These are phyloP conservation scores for Fabriciana adippe DNA, from an alignment of 2,888 invertebrate species.

Conservation along the genomic window DNA sequence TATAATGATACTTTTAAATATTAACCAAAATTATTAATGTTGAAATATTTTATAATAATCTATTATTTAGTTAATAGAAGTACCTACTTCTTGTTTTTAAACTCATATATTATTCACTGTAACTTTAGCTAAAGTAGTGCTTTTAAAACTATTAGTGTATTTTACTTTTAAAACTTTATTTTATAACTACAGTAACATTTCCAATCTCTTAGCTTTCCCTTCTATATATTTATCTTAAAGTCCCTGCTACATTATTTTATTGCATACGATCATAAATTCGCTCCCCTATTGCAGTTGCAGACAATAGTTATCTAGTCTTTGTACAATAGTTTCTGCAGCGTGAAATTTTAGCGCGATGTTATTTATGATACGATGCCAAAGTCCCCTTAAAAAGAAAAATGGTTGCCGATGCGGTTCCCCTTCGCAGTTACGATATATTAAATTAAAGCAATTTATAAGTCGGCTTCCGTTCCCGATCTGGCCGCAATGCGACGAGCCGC, in stretches of 20 bases:
- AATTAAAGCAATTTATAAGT: conserved; percentile 76
- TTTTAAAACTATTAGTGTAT: too few species aligned
- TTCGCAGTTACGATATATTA: conserved; percentile 60
- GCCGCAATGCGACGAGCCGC: conserved; percentile 54
- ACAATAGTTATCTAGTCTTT: conserved; percentile 31
- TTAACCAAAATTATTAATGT: too few species aligned
- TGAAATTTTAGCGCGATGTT: conserved; percentile 41
- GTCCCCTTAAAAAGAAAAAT: conserved; percentile 52
- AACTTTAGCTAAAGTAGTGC: too few species aligned
- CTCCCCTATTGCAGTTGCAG: conserved; percentile 24
- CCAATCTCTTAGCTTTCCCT: conserved; percentile 9
- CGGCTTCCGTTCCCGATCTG: conserved; percentile 47
- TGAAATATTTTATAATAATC: too few species aligned
- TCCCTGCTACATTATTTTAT: conserved; percentile 24
- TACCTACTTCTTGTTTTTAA: too few species aligned
- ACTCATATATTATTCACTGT: too few species aligned
- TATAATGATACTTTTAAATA: too few species aligned
- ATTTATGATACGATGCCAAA: conserved; percentile 52
- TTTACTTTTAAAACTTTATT: not conserved
- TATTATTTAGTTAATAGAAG: too few species aligned
- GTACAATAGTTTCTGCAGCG: conserved; percentile 23
- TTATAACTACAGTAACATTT: not conserved
- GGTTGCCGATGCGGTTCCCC: conserved; percentile 45
- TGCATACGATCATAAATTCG: conserved; percentile 24
- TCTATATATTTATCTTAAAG: conserved; percentile 11